Base-by-base conservation (phyloP, 1,140 invertebrate genomes). In the Drosophila nikananu region DNA sequence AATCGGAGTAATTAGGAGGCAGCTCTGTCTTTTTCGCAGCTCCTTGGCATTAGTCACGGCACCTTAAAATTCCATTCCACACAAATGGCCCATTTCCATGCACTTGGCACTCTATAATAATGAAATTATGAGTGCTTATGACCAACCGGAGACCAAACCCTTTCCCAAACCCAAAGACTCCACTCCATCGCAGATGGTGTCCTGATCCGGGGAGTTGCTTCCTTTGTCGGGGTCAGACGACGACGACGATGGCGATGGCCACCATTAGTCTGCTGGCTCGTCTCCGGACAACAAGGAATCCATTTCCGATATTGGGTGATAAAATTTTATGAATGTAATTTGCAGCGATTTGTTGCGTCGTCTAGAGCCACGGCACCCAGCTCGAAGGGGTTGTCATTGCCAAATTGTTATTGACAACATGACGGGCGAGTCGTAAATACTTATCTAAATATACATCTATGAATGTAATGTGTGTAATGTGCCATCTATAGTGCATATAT, bases 321-420 rank as follows among this genome's bases (percentile, higher is more conserved):
- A 91, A 91, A 91, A 91, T 91, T 91, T 91, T 91, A 91, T 91
- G 78, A 77, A 84, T 84, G 87, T 79, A 91, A 91, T 91, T 91
- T 91, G 87, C 83, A 91, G 87, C 83, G 83, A 87, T 86, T 91
- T 91, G 86, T 91, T 91, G 79, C 75, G 63, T 81, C 78, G 66
- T 80, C 75, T 46, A 48, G 58, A 21, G 37, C 49, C 23, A 23
- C 25, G 37, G 42, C 23, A 23, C 25, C 19, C 46, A 49, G 27
- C 27, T 39, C 48, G 72, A 76, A 81, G 72, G 83, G 83, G 75
- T 86, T 80, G 72, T 78, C 86, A 78, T 76, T 86, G 42, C 74
- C 48, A 91, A 91, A 91, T 91, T 90, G 86, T 90, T 90, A 90
- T 90, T 90, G 86, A 82, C 79, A 81, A 74, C 78, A 79, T 80